Evolutionary conservation across 1,140 invertebrate genomes (phyloP).

Genomic region (Drosophila triauraria): DNA sequence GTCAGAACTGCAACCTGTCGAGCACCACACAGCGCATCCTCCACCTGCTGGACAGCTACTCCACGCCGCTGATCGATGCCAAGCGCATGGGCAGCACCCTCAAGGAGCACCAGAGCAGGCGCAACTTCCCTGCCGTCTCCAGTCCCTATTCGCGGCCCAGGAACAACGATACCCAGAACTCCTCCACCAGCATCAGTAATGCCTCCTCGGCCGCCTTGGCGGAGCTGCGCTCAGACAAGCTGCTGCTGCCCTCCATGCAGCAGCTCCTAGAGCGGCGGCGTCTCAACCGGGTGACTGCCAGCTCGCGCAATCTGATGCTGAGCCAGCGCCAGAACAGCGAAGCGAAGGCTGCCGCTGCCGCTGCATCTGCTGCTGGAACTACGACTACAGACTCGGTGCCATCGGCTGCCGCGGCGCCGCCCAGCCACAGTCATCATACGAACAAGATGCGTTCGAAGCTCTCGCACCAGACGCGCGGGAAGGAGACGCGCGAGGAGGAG

Average conservation of each 20-base stretch:
- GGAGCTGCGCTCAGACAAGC: conserved; percentile 9
- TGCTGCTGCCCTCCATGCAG: conserved; percentile 60
- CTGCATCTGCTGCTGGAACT: too few species aligned
- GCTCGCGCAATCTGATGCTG: conserved; percentile 17
- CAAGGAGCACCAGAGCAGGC: conserved; percentile 56
- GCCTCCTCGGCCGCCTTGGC: neutral
- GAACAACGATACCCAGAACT: neutral
- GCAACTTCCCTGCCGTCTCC: conserved; percentile 14
- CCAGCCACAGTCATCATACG: conserved; percentile 61
- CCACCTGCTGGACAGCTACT: conserved; percentile 90
- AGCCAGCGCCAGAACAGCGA: neutral
- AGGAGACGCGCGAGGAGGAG: conserved; percentile 66
- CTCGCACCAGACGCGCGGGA: conserved; percentile 58
- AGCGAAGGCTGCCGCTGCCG: neutral
- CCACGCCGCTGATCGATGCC: conserved; percentile 90
- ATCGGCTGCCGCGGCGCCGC: neutral
- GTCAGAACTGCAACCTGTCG: conserved; percentile 80
- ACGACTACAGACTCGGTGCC: neutral
- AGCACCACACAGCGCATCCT: conserved; percentile 89
- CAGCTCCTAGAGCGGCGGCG: conserved; percentile 62
- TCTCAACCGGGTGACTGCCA: conserved; percentile 40
- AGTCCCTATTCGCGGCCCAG: conserved; percentile 7
- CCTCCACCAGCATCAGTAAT: neutral
- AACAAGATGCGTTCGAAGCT: conserved; percentile 85
- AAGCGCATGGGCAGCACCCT: conserved; percentile 88